Base-by-base conservation (phyloP, 2,888 invertebrate genomes). In the Hedya salicella region DNA sequence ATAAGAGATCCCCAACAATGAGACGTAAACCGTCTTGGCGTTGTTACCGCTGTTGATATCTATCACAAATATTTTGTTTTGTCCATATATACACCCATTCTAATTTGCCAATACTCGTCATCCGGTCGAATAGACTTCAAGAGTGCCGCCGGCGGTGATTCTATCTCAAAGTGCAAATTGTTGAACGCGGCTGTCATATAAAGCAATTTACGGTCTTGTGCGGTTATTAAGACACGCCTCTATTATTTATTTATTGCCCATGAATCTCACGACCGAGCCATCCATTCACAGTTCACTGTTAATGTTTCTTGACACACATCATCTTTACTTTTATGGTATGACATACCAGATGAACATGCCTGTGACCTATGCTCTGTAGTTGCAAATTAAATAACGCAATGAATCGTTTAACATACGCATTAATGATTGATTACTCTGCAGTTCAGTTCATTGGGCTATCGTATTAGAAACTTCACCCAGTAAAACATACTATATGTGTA, bases 171-270 rank as follows among this genome's bases (percentile, higher is more conserved):
- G 75, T 72, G 71, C 76, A 75, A 76, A 75, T 78, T 77, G 74
- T 76, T 77, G 74, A 72, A 71, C 73, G 78, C 81, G 78, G 75
- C 75, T 82, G 85, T 82, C 87, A 79, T 78, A 78, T 85, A 81
- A 83, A 86, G 83, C 82, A 87, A 87, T 89, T 88, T 85, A 88
- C 83, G 79, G 79, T 73, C 73, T 69, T 70, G 72, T 76, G 71
- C 73, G 75, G 77, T 66, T 60, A 77, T 80, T 76, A 78, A 76
- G 71, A 79, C 79, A 83, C 81, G 83, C 81, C 80, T 76, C 77
- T 70, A 78, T 79, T 80, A 80, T 83, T 80, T 81, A 79, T 86
- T 85, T 83, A 82, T 78, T 70, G 73, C 67, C 75, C 76, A 81
- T 83, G 82, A 82, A 85, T 82, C 80, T 78, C 74, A 73, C 75